These are phyloP conservation scores for Hemithea aestivaria DNA, from an alignment of 2,888 invertebrate species.

Conservation along the genomic window DNA sequence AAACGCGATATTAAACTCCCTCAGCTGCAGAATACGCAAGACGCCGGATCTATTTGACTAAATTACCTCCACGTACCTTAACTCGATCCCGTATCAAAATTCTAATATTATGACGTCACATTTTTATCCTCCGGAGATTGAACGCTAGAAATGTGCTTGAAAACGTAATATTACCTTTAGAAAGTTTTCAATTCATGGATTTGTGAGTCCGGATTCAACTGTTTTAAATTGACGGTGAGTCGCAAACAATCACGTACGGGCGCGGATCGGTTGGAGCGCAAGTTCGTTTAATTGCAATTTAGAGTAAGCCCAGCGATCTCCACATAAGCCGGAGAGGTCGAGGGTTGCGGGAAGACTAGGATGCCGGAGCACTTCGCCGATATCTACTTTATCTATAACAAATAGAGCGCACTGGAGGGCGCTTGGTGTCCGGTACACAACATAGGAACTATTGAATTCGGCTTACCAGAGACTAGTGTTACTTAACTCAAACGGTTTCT, in stretches of 20 bases:
- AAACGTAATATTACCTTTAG: slow-evolving; percentile 40
- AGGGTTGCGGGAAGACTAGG: slow-evolving; percentile 49
- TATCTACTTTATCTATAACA: slow-evolving; percentile 53
- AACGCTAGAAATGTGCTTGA: slow-evolving; percentile 37
- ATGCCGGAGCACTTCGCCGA: slow-evolving; percentile 45
- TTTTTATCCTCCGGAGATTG: slow-evolving; percentile 34
- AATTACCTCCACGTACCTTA: slow-evolving; percentile 38
- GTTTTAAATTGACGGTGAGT: slow-evolving; percentile 22
- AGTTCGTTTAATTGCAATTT: slow-evolving; percentile 66
- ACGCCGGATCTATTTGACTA: slow-evolving; percentile 51
- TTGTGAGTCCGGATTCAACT: slow-evolving; percentile 21
- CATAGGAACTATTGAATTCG: slow-evolving; percentile 3
- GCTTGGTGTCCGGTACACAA: background rate
- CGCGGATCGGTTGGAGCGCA: slow-evolving; percentile 34
- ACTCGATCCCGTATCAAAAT: slow-evolving; percentile 24
- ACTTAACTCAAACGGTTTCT: too few species aligned
- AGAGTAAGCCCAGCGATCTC: slow-evolving; percentile 59
- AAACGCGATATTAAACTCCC: slow-evolving; percentile 65
- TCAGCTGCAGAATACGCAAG: slow-evolving; percentile 52
- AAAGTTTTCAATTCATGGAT: slow-evolving; percentile 34
- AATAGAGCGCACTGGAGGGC: slow-evolving; percentile 21
- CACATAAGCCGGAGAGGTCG: slow-evolving; percentile 61
- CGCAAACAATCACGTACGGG: slow-evolving; percentile 26
- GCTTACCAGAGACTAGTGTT: too few species aligned
- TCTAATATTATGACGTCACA: slow-evolving; percentile 25